phyloP scores from a whole-genome alignment of 2,113 vertebrate genomes.

The Caloenas nicobarica region DNA sequence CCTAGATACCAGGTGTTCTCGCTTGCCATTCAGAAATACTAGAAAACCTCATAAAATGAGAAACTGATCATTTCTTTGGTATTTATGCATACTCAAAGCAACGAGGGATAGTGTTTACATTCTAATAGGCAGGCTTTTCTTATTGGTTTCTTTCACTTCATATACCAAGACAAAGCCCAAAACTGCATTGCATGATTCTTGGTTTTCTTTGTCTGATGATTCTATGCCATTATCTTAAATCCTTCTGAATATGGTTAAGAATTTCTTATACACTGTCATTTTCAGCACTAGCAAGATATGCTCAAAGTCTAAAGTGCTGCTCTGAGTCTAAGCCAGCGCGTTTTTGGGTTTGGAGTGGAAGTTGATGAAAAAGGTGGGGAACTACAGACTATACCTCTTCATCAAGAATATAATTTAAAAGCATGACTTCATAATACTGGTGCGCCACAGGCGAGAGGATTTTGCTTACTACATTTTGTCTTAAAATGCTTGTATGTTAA shows the following conservation, averaged over 20 bases:
- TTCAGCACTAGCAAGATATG: neutral
- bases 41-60: neutral
- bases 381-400: neutral
- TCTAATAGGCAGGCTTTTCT: neutral
- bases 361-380: neutral
- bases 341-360: neutral
- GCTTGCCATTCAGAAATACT: neutral
- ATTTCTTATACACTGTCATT: neutral
- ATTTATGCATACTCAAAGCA: neutral
- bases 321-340: neutral
- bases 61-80: neutral
- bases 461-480: neutral
- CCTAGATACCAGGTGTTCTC: neutral
- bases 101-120: neutral
- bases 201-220: neutral
- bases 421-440: neutral
- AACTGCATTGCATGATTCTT: neutral
- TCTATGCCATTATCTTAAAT: neutral
- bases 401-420: neutral
- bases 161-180: neutral
- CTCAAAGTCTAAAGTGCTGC: neutral
- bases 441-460: neutral
- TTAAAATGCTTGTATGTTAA: neutral
- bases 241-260: neutral
- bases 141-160: neutral